These are phyloP conservation scores for Pristis pectinata DNA, from an alignment of 2,797 vertebrate genomes.

Conservation along the genomic window DNA sequence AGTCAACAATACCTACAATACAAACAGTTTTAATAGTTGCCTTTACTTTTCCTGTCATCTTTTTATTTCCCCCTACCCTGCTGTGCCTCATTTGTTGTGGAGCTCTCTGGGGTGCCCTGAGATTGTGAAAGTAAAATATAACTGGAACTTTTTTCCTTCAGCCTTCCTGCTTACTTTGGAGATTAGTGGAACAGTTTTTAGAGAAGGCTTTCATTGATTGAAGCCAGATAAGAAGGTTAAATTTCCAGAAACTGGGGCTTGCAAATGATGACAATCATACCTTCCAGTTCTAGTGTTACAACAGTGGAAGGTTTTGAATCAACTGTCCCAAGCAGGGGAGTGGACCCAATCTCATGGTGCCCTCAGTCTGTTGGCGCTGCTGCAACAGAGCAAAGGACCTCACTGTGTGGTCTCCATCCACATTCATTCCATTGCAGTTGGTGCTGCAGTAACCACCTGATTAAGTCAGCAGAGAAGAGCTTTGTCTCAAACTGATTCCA, in stretches of 20 bases:
- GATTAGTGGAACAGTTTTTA: not conserved
- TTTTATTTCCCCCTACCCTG: not conserved
- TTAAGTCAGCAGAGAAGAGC: not conserved
- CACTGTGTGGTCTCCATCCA: not conserved
- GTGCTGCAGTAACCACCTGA: not conserved
- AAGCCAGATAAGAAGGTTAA: not conserved
- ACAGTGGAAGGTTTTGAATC: not conserved
- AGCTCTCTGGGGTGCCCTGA: not conserved
- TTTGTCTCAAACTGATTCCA: not conserved
- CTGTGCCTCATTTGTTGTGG: not conserved
- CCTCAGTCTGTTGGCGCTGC: no score
- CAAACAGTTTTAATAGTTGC: not conserved
- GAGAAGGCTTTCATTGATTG: not conserved
- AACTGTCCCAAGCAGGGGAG: not conserved
- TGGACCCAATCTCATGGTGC: not conserved
- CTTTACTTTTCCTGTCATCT: not conserved
- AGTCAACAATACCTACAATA: not conserved
- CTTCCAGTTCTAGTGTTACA: not conserved
- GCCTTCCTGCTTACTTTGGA: not conserved
- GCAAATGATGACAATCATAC: not conserved
- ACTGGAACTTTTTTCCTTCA: not conserved
- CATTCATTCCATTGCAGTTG: not conserved
- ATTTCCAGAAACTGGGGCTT: not conserved
- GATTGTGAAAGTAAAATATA: not conserved
- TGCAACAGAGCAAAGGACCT: not conserved